Percentiles rank a stretch among this genome's conserved stretches.
Evolutionary conservation across 2,113 vertebrate species (phyloP).

Genomic region (Calonectris borealis): DNA sequence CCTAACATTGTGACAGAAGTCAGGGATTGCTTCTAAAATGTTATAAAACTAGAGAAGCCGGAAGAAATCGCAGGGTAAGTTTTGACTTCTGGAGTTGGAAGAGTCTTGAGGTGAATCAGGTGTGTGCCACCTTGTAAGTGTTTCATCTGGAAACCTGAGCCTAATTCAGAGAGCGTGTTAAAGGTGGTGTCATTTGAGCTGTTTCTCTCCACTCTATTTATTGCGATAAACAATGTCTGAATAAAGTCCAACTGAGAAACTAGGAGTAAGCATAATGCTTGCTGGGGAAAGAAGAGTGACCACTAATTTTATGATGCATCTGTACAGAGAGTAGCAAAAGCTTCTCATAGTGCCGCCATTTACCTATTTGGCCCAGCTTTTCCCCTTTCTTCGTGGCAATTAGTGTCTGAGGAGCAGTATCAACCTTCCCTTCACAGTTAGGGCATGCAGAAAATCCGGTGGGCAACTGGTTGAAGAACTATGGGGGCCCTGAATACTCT

Average conservation of each 20-base stretch:
- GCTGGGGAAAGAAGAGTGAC: background rate
- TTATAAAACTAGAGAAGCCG: background rate
- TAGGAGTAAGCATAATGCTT: background rate
- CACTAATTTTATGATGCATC: background rate
- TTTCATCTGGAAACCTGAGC: background rate
- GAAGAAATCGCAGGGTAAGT: background rate
- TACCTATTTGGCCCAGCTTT: background rate
- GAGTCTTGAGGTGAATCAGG: background rate
- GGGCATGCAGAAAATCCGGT: background rate
- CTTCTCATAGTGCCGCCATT: background rate
- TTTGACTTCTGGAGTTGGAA: background rate
- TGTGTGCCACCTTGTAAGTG: background rate
- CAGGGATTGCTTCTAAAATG: background rate
- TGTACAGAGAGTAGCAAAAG: background rate
- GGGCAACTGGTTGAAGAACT: background rate
- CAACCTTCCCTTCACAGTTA: background rate
- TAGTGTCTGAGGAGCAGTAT: background rate
- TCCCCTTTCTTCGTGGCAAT: background rate
- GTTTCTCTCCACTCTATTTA: background rate
- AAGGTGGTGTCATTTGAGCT: background rate
- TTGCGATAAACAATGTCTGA: background rate
- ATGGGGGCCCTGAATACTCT: background rate
- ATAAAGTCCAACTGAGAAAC: background rate
- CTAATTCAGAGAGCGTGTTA: rapidly evolving
- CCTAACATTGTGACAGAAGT: too few species aligned